Evolutionary conservation across 2,797 vertebrate species (phyloP).

Genomic region (Hydrophis major): DNA sequence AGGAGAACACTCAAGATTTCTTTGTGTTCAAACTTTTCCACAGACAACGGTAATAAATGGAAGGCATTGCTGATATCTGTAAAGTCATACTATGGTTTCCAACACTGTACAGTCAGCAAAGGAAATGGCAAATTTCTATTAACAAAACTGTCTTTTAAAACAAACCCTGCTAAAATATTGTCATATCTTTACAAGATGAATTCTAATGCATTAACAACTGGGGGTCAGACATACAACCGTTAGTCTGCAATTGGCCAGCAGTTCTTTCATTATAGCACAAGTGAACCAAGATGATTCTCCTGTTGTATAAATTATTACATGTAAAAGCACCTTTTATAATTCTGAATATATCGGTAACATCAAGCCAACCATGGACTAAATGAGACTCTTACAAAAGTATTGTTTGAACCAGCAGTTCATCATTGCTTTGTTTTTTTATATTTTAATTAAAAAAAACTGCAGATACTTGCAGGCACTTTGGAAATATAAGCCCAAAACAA

Average conservation of each 20-base stretch:
- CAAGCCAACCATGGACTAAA: slow-evolving; percentile 5
- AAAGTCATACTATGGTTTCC: slow-evolving; percentile 48
- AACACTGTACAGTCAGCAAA: slow-evolving; percentile 38
- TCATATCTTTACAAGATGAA: slow-evolving; percentile 69
- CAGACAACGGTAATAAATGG: slow-evolving; percentile 41
- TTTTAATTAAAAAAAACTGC: slow-evolving; percentile 29
- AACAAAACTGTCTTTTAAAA: slow-evolving; percentile 56
- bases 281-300: slow-evolving; percentile 19
- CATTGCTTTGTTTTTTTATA: background rate
- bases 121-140: slow-evolving; percentile 47
- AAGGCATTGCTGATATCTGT: slow-evolving; percentile 38
- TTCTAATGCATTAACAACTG: slow-evolving; percentile 57
- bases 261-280: slow-evolving; percentile 8
- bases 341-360: background rate
- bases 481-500: slow-evolving; percentile 39
- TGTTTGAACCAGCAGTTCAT: slow-evolving; percentile 39
- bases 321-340: slow-evolving; percentile 24
- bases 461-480: slow-evolving; percentile 28
- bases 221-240: slow-evolving; percentile 50
- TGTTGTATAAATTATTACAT: background rate
- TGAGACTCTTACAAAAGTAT: background rate
- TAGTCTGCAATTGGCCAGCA: background rate
- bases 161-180: slow-evolving; percentile 57
- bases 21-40: slow-evolving; percentile 49
- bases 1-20: background rate